Conservation (phyloP, 2,888 invertebrate species). For the Ischnura elegans region DNA sequence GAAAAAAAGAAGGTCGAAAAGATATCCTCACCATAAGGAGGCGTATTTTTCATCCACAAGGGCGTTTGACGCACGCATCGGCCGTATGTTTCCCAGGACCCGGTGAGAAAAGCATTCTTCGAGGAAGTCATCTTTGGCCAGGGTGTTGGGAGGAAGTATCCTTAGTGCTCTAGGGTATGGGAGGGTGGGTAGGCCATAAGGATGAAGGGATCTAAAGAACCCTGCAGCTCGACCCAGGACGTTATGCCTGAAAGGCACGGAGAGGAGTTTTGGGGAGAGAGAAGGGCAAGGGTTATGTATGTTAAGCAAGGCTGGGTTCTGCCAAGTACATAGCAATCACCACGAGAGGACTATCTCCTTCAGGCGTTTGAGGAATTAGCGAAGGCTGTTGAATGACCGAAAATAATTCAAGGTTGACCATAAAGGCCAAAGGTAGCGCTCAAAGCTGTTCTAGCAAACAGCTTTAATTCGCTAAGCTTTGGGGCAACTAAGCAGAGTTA, state of each 20-base stretch:
- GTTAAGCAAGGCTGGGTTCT: not conserved
- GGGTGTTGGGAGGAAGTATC: not conserved
- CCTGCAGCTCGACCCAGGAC: not conserved
- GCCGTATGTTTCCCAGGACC: not conserved
- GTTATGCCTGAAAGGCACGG: not conserved
- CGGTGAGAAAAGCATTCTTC: not conserved
- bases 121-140: not conserved
- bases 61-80: not conserved
- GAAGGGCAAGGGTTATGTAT: not conserved
- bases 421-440: not conserved
- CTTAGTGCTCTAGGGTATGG: not conserved
- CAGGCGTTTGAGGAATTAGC: not conserved
- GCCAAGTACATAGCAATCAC: not conserved
- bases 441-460: not conserved
- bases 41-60: not conserved
- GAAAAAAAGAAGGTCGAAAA: not conserved
- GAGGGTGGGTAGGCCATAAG: not conserved
- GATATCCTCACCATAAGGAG: not conserved
- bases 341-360: not conserved
- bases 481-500: not conserved
- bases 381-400: not conserved
- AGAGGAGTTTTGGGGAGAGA: not conserved
- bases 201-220: not conserved
- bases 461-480: not conserved
- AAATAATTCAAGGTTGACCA: not conserved